Conservation (phyloP, 2,113 vertebrate genomes). For the Struthio camelus region DNA sequence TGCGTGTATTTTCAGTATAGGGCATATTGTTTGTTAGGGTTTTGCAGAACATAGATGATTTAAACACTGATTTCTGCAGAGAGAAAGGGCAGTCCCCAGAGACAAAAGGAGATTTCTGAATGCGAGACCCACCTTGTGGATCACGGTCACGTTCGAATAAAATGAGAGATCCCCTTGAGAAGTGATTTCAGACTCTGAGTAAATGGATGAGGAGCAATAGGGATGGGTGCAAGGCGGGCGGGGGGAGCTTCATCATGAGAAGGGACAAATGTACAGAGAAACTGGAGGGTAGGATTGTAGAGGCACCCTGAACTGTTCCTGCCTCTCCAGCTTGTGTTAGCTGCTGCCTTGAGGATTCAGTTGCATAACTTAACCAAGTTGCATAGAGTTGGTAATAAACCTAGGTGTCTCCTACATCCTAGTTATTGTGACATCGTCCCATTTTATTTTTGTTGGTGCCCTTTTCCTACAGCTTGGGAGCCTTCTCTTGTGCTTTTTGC, state of each 20-base stretch:
- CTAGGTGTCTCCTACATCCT: no score
- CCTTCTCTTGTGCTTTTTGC: neutral
- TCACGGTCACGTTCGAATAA: fast-evolving
- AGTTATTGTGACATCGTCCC: no score
- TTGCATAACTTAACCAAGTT: neutral
- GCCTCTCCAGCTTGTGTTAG: neutral
- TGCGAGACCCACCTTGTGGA: fast-evolving
- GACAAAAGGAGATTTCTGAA: neutral
- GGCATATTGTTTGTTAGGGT: neutral
- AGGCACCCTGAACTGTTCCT: neutral
- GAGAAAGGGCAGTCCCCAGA: neutral
- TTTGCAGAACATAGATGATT: no score
- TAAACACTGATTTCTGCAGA: neutral
- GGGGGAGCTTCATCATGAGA: fast-evolving
- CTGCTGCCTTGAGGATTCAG: neutral
- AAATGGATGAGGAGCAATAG: fast-evolving
- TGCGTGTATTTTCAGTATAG: neutral
- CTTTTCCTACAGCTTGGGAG: no score
- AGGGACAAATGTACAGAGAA: fast-evolving
- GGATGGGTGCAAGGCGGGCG: neutral
- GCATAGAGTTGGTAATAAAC: no score
- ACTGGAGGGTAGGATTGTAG: neutral
- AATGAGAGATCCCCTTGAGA: neutral
- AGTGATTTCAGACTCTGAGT: neutral
- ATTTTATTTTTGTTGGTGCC: no score